Conservation (phyloP, 2,113 vertebrate genomes). For the Pluvianellus socialis region DNA sequence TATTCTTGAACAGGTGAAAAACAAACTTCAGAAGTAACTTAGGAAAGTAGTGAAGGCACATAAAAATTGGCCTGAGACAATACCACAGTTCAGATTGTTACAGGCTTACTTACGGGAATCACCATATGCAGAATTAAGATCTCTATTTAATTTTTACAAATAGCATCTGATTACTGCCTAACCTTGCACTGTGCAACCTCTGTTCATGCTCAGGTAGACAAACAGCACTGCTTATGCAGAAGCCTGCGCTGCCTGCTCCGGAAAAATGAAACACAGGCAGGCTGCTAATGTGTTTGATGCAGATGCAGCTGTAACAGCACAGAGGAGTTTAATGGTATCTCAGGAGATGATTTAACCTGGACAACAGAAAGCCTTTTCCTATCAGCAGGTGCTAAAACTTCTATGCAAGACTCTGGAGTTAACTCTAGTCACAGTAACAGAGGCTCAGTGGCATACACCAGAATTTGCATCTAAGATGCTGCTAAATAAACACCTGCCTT, state of each 20-base stretch:
- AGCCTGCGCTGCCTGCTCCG: background rate
- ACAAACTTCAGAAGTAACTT: background rate
- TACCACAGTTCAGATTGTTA: accelerated
- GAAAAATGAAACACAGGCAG: background rate
- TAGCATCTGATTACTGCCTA: background rate
- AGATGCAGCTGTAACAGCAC: background rate
- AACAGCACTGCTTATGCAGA: background rate
- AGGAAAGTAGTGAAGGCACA: background rate
- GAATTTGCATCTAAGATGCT: background rate
- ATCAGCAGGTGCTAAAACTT: background rate
- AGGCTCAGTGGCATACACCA: accelerated
- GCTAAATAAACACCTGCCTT: background rate
- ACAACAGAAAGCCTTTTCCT: background rate
- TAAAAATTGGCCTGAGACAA: background rate
- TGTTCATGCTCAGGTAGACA: background rate
- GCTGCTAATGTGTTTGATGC: accelerated
- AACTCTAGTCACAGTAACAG: background rate
- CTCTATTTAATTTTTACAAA: background rate
- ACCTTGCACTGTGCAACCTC: background rate
- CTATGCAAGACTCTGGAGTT: background rate
- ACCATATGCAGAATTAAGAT: background rate
- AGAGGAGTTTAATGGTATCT: background rate
- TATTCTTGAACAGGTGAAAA: background rate
- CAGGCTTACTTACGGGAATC: background rate
- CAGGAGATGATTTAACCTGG: background rate